A percentile compares a stretch with the other conserved stretches of the same genome.
These are phyloP conservation scores for Vulpes lagopus DNA, from an alignment of 2,113 vertebrate genomes.

Conservation along the genomic window DNA sequence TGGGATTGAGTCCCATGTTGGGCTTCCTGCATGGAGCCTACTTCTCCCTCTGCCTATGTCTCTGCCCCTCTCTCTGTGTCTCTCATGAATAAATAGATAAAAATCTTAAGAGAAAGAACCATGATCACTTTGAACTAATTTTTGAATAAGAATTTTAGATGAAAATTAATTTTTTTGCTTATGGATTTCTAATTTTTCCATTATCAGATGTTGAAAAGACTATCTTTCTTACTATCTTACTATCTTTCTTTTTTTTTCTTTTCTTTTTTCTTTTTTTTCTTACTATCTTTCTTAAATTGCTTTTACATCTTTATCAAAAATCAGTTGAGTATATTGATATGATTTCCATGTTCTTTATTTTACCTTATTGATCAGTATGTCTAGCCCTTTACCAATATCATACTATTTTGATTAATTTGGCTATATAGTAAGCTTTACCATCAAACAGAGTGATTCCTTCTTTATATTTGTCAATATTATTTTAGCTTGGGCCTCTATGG, in stretches of 20 bases:
- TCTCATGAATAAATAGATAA: too few species aligned
- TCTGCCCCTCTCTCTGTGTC: too few species aligned
- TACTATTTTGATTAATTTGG: neutral
- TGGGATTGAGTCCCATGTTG: too few species aligned
- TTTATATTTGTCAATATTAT: neutral
- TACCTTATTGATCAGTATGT: neutral
- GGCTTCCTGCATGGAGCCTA: too few species aligned
- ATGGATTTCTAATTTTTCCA: neutral
- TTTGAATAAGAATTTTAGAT: neutral
- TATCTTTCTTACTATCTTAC: neutral
- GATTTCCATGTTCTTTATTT: neutral
- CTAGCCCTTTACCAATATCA: neutral
- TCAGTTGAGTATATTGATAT: neutral
- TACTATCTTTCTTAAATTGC: neutral
- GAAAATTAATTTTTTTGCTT: neutral
- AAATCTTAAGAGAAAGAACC: neutral
- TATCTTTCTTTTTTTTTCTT: neutral
- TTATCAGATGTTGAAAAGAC: neutral
- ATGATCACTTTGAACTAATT: neutral
- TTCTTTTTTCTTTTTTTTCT: too few species aligned
- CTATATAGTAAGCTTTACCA: neutral
- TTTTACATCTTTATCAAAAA: slow-evolving; percentile 17
- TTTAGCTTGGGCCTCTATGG: neutral
- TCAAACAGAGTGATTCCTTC: neutral
- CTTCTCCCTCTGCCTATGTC: too few species aligned